Base-by-base conservation (phyloP, 1,140 invertebrate genomes). In the Colletes gigas region DNA sequence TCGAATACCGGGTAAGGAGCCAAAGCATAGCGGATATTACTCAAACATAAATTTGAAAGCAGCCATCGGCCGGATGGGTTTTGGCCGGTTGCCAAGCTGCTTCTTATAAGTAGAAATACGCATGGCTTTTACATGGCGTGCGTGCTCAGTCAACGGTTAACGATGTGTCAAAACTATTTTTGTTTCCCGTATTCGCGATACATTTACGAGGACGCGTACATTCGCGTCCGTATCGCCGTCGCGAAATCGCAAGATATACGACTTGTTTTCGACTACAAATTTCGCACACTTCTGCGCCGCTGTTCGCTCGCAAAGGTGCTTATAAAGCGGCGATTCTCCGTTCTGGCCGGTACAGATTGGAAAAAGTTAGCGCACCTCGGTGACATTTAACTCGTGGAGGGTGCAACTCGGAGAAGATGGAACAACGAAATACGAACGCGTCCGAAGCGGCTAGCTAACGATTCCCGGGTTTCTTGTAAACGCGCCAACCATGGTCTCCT, bases 131-230 rank as follows among this genome's bases (percentile, higher is more conserved):
- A 81, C 84, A 67, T 52, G 71, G 70, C 73, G 81, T 68, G 81
- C 52, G 73, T 69, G 85, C 70, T 85, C 69, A 65, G 81, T 86
- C 72, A 83, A 86, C 82, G 76, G 82, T 87, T 87, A 87, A 87
- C 85, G 85, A 87, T 78, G 85, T 87, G 85, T 87, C 85, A 79
- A 78, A 84, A 87, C 86, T 87, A 87, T 87, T 87, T 87, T 87
- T 78, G 83, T 74, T 78, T 82, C 78, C 69, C 70, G 73, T 60
- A 21, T 55, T 66, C 72, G 68, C 83, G 83, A 84, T 85, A 85
- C 84, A 82, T 85, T 85, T 75, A 78, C 67, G 84, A 85, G 73
- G 74, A 54, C 60, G 30, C 55, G 21, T 47, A 77, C 50, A 19
- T 10, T 12, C 73, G 50, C 9, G 44, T 15, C 14, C 30, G 21